Conservation (phyloP, 2,797 vertebrate species). For the Girardinus metallicus region DNA sequence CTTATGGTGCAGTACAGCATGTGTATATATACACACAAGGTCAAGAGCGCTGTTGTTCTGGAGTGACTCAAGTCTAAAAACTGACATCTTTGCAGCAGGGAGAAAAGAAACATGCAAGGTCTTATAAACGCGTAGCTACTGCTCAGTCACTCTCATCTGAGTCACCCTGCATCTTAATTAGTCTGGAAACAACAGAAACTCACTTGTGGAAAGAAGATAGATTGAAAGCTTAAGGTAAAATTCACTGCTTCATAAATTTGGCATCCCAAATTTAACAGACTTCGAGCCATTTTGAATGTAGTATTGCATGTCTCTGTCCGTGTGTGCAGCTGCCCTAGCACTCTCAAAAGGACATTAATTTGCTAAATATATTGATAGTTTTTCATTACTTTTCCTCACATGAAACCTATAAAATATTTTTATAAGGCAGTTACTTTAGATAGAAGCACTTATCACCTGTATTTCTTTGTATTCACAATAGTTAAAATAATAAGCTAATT, state of each 20-base stretch:
- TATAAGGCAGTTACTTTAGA: not conserved
- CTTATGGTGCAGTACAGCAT: constrained; percentile 24
- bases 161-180: constrained; percentile 37
- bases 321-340: not conserved
- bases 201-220: not conserved
- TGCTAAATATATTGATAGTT: not conserved
- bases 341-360: not conserved
- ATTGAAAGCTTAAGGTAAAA: not conserved
- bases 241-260: not conserved
- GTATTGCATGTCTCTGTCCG: not conserved
- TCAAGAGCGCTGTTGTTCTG: constrained; percentile 33
- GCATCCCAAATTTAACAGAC: not conserved
- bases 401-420: not conserved
- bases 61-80: constrained; percentile 46
- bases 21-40: constrained; percentile 2
- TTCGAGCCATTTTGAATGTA: not conserved
- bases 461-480: too few relatives aligned
- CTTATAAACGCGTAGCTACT: not conserved
- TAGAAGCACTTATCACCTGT: too few relatives aligned
- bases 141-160: constrained; percentile 24
- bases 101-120: constrained; percentile 12
- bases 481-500: too few relatives aligned
- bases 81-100: constrained; percentile 21
- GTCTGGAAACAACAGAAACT: constrained; percentile 23
- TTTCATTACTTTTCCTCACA: not conserved